These are phyloP conservation scores for Drosophila fungiperda DNA, from an alignment of 2,888 invertebrate genomes.

Conservation along the genomic window DNA sequence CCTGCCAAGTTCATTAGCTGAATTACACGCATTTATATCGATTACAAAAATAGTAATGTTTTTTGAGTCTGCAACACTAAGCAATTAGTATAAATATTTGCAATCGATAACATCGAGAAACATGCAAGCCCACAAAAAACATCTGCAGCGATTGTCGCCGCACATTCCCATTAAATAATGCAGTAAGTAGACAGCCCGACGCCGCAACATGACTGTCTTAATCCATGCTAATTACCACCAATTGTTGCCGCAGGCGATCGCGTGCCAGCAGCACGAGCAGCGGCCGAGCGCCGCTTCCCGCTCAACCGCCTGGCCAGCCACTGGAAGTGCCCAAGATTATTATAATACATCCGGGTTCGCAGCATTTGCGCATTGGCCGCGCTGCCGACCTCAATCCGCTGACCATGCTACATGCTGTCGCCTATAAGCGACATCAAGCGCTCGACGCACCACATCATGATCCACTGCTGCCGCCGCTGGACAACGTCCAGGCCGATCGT, in stretches of 20 bases:
- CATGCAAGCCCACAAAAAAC: slow-evolving; percentile 22
- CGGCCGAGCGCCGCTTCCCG: slow-evolving; percentile 46
- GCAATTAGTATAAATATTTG: neutral
- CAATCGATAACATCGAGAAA: slow-evolving; percentile 22
- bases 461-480: slow-evolving; percentile 65
- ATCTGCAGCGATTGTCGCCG: slow-evolving; percentile 15
- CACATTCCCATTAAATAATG: slow-evolving; percentile 30
- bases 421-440: slow-evolving; percentile 75
- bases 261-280: slow-evolving; percentile 75
- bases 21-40: neutral
- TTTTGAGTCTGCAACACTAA: neutral
- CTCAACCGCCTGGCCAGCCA: slow-evolving; percentile 45
- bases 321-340: slow-evolving; percentile 90
- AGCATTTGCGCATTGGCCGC: slow-evolving; percentile 94
- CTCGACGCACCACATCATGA: slow-evolving; percentile 85
- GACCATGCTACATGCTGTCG: slow-evolving; percentile 90
- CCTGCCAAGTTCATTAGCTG: neutral
- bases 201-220: neutral
- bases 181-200: slow-evolving; percentile 37
- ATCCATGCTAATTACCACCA: slow-evolving; percentile 1
- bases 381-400: slow-evolving; percentile 95
- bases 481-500: slow-evolving; percentile 39
- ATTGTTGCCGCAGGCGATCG: slow-evolving; percentile 50
- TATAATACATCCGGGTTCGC: slow-evolving; percentile 97
- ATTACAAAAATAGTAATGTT: neutral